Percentiles rank a stretch among this genome's conserved stretches.
Conservation (phyloP, 2,113 vertebrate genomes). For the Lepisosteus oculatus region DNA sequence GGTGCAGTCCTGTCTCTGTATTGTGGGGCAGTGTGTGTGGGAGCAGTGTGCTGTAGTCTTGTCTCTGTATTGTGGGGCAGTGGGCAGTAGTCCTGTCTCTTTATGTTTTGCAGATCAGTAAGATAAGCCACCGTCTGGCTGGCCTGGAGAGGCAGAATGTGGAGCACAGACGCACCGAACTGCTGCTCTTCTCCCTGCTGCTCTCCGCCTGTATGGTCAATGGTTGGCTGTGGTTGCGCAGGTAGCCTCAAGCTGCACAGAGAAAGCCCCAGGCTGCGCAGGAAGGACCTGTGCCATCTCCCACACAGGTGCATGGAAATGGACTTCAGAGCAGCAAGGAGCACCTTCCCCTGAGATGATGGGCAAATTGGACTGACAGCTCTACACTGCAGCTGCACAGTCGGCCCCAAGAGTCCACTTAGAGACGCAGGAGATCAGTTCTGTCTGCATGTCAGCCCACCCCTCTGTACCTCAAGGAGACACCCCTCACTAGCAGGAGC, state of each 20-base stretch:
- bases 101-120: slow-evolving; percentile 50
- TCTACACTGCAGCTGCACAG: too few species aligned
- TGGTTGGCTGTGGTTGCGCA: slow-evolving; percentile 74
- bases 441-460: too few species aligned
- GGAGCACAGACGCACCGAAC: slow-evolving; percentile 54
- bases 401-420: too few species aligned
- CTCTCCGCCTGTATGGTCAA: slow-evolving; percentile 61
- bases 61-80: neutral
- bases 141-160: slow-evolving; percentile 62
- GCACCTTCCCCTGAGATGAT: too few species aligned
- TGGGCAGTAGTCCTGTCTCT: neutral
- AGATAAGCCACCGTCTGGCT: slow-evolving; percentile 56
- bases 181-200: slow-evolving; percentile 61
- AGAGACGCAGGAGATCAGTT: too few species aligned
- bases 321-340: too few species aligned
- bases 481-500: too few species aligned
- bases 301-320: too few species aligned
- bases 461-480: too few species aligned
- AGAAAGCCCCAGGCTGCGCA: neutral
- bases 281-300: too few species aligned
- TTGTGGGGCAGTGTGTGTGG: neutral
- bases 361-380: too few species aligned
- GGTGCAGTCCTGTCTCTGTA: neutral
- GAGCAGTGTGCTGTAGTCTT: neutral
- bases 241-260: slow-evolving; percentile 32